Conservation (phyloP, 2,797 vertebrate species). For the Nannoperca australis region DNA sequence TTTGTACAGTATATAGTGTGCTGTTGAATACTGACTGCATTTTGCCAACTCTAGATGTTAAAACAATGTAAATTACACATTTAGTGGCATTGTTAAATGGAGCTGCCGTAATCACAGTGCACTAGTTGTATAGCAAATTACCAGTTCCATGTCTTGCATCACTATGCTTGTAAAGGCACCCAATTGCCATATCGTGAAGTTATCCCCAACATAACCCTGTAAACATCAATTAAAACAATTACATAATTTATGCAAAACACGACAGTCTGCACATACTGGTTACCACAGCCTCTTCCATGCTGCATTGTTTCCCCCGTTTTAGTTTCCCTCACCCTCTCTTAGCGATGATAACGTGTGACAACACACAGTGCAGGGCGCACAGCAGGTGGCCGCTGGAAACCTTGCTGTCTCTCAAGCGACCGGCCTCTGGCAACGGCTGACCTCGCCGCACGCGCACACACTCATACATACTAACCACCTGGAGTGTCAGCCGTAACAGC, state of each 20-base stretch:
- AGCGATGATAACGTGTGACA: conserved; percentile 59
- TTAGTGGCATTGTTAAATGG: conserved; percentile 6
- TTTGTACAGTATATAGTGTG: neutral
- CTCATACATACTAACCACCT: conserved; percentile 65
- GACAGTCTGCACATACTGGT: neutral
- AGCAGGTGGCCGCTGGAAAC: conserved; percentile 60
- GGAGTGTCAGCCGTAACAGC: conserved; percentile 49
- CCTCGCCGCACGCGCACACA: conserved; percentile 52
- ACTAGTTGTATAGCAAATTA: conserved; percentile 21
- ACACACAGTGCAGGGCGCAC: conserved; percentile 18
- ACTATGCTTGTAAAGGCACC: neutral
- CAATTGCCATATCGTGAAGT: conserved; percentile 17
- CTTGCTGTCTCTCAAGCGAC: conserved; percentile 51
- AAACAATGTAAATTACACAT: conserved; percentile 40
- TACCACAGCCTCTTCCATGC: neutral
- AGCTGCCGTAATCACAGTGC: conserved; percentile 14
- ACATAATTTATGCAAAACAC: conserved; percentile 35
- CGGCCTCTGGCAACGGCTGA: conserved; percentile 67
- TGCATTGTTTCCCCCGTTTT: conserved; percentile 9
- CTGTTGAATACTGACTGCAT: neutral
- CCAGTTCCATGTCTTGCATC: neutral
- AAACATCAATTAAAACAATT: conserved; percentile 36
- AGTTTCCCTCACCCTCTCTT: conserved; percentile 23
- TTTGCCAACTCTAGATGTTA: conserved; percentile 15
- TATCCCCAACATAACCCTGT: conserved; percentile 3